phyloP scores from a whole-genome alignment of 2,797 vertebrate genomes.

The Diceros bicornis region DNA sequence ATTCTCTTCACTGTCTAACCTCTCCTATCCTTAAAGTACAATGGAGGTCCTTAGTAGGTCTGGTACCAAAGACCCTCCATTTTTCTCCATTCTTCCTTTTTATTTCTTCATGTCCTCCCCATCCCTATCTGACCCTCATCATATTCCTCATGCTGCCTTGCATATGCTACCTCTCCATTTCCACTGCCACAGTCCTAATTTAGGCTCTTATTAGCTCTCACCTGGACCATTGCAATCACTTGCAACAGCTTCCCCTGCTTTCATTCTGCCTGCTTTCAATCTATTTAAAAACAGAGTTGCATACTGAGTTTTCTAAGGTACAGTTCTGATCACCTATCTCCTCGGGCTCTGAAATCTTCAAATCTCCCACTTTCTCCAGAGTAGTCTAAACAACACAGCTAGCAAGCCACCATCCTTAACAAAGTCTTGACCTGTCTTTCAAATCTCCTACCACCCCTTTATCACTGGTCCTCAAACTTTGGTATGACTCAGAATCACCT shows the following conservation, averaged over 20 bases:
- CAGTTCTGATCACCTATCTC: neutral
- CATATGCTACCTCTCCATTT: neutral
- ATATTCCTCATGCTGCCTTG: neutral
- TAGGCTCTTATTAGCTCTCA: neutral
- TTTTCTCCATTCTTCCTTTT: neutral
- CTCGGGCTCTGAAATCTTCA: conserved; percentile 18
- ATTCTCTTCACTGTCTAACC: neutral
- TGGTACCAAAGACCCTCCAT: neutral
- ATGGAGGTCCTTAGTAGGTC: neutral
- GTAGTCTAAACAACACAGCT: neutral
- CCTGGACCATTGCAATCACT: neutral
- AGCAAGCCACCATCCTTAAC: neutral
- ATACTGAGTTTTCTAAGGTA: conserved; percentile 45
- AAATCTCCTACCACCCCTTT: neutral
- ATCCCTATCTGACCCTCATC: neutral
- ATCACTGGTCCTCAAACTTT: conserved; percentile 28
- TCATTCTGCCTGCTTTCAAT: neutral
- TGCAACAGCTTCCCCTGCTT: neutral
- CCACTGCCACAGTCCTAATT: neutral
- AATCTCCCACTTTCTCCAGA: neutral
- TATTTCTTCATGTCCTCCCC: conserved; percentile 6
- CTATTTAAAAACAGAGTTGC: neutral
- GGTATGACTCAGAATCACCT: neutral
- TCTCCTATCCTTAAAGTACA: neutral
- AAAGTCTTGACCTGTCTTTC: neutral